A percentile compares a stretch with the other conserved stretches of the same genome.
phyloP scores from a whole-genome alignment of 2,888 invertebrate genomes.

The Elmis aenea region DNA sequence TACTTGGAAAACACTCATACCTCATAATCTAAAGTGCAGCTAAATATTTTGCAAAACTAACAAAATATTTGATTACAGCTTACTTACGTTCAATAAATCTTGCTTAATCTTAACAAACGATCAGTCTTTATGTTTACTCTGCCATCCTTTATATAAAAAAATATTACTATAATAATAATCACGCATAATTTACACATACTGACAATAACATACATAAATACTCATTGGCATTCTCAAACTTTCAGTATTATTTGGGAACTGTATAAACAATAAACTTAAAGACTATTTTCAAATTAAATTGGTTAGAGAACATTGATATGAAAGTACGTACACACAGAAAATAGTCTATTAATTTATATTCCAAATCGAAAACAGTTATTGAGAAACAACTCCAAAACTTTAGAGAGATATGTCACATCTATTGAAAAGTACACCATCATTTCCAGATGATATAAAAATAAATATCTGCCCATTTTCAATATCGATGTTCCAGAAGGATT shows the following conservation, averaged over 20 bases:
- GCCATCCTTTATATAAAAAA: conserved; percentile 37
- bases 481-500: too few relatives aligned
- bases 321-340: conserved; percentile 18
- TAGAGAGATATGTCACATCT: conserved; percentile 42
- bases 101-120: conserved; percentile 32
- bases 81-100: too few relatives aligned
- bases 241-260: conserved; percentile 7
- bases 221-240: conserved; percentile 9
- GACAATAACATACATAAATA: not conserved
- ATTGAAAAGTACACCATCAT: conserved; percentile 29
- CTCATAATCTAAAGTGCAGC: conserved; percentile 9
- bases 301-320: conserved; percentile 15
- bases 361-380: conserved; percentile 10
- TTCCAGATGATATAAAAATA: conserved; percentile 3
- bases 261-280: too few relatives aligned
- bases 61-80: conserved; percentile 21
- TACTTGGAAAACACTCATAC: conserved; percentile 13
- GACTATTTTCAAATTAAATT: conserved; percentile 8
- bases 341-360: conserved; percentile 11
- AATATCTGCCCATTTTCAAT: too few relatives aligned
- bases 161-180: conserved; percentile 36
- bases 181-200: conserved; percentile 17
- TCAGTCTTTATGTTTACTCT: conserved; percentile 40
- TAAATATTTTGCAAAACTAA: conserved; percentile 13
- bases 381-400: conserved; percentile 11